Conservation (phyloP, 2,888 invertebrate genomes). For the Ennomos quercinarius region DNA sequence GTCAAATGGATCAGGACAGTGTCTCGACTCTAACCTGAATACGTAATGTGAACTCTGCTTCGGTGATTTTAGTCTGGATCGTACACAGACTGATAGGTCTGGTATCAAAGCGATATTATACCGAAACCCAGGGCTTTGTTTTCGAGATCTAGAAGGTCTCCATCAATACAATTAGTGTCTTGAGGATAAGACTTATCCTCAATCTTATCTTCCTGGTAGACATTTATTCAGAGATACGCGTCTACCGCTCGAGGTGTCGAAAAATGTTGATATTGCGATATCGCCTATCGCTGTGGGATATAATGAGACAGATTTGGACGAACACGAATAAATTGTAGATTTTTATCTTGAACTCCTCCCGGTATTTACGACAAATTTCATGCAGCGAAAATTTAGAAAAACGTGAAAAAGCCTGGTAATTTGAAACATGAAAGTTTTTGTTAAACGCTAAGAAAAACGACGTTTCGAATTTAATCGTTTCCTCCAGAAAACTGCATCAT, state of each 20-base stretch:
- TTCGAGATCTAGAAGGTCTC: too few relatives aligned
- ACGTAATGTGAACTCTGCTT: background rate
- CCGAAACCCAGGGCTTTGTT: too few relatives aligned
- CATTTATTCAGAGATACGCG: conserved; percentile 29
- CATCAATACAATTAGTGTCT: conserved; percentile 18
- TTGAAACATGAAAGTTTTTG: too few relatives aligned
- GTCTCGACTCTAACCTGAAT: background rate
- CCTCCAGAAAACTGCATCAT: too few relatives aligned
- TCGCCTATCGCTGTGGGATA: conserved; percentile 10
- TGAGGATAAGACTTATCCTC: conserved; percentile 2
- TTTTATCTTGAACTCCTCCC: too few relatives aligned
- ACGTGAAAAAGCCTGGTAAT: too few relatives aligned
- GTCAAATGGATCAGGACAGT: conserved; percentile 15
- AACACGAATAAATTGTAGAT: conserved; percentile 2
- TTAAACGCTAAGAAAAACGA: too few relatives aligned
- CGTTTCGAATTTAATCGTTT: too few relatives aligned
- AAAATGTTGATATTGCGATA: conserved; percentile 16
- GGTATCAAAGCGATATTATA: too few relatives aligned
- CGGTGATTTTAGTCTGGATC: background rate
- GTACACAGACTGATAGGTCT: background rate
- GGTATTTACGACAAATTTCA: too few relatives aligned
- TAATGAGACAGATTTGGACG: conserved; percentile 13
- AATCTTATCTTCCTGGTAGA: conserved; percentile 20
- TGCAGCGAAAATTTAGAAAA: too few relatives aligned
- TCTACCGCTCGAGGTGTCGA: conserved; percentile 14